phyloP scores from a whole-genome alignment of 2,797 vertebrate species.

The Nannoperca obscura region DNA sequence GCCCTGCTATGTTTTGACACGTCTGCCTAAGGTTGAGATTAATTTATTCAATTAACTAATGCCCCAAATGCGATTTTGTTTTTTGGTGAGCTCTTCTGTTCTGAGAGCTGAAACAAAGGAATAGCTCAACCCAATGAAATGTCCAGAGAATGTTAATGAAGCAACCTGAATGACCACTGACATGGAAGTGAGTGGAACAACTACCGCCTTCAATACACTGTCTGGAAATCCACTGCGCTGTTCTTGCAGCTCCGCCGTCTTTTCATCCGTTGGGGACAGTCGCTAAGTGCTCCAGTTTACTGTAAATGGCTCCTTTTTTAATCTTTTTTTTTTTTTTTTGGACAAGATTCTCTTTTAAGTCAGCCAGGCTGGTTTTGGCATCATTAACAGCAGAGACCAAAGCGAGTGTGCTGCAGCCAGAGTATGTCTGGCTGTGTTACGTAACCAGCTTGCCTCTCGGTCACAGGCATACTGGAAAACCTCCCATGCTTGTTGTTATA shows the following conservation, averaged over 20 bases:
- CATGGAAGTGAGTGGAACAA: constrained; percentile 58
- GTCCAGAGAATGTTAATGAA: constrained; percentile 82
- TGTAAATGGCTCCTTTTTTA: constrained; percentile 53
- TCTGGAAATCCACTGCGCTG: constrained; percentile 4
- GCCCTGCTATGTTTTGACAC: constrained; percentile 3
- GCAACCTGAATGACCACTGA: constrained; percentile 74
- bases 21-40: constrained; percentile 18
- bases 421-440: constrained; percentile 51
- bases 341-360: constrained; percentile 41
- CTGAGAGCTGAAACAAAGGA: constrained; percentile 68
- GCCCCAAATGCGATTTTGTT: constrained; percentile 15
- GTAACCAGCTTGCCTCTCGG: constrained; percentile 47
- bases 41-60: constrained; percentile 52
- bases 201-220: constrained; percentile 18
- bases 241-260: constrained; percentile 29
- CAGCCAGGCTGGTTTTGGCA: constrained; percentile 53
- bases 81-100: constrained; percentile 9
- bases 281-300: constrained; percentile 43
- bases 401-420: constrained; percentile 28
- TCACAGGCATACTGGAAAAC: constrained; percentile 34
- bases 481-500: constrained; percentile 17
- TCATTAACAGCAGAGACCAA: constrained; percentile 33
- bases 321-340: constrained; percentile 9
- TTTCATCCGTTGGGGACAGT: constrained; percentile 22
- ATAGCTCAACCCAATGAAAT: constrained; percentile 60